Evolutionary conservation across 2,113 vertebrate species (phyloP), one percentile per base, ranked within the genome.

Genomic region (Steatornis caripensis): DNA sequence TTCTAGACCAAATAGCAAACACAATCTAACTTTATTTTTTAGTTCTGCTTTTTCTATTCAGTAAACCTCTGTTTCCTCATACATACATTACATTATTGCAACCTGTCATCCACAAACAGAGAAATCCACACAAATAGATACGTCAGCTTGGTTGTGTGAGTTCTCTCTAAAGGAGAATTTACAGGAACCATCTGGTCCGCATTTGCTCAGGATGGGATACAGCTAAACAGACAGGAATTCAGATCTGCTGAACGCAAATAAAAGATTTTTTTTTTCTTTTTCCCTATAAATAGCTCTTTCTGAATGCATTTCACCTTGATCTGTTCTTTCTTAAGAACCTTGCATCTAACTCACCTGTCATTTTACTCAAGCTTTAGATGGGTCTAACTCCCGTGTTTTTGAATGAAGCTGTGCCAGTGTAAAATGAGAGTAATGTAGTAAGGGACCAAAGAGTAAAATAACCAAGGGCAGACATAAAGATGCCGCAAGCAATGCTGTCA

Each of bases 121-220:
- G 75, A 95, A 95, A 94, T 85, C 82, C 20, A 87, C 75, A 91
- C 84, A 94, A 95, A 96, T 58, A 96, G 57, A 58, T 71, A 79
- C 21, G 39, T 85, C 89, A 94, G 76, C 89, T 94, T 82, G 75
- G 46, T 45, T 96, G 96, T 86, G 76, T 76, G 81, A 91, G 96
- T 51, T 93, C 64, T 41, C 37, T 89, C 51, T 91, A 88, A 95
- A 96, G 69, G 32, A 94, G 81, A 87, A 97, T 97, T 94, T 93
- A 89, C 89, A 98, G 92, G 60, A 96, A 89, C 91, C 90, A 96
- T 95, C 93, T 97, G 96, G 89, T 95, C 58, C 9, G 4, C 58
- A 90, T 97, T 97, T 98, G 65, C 23, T 95, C 20, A 29, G 78
- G 10, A 69, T 91, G 58, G 69, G 30, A 94, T 66, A 97, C 32